Base-by-base conservation (phyloP, 2,888 invertebrate genomes). In the Clanis bilineata region DNA sequence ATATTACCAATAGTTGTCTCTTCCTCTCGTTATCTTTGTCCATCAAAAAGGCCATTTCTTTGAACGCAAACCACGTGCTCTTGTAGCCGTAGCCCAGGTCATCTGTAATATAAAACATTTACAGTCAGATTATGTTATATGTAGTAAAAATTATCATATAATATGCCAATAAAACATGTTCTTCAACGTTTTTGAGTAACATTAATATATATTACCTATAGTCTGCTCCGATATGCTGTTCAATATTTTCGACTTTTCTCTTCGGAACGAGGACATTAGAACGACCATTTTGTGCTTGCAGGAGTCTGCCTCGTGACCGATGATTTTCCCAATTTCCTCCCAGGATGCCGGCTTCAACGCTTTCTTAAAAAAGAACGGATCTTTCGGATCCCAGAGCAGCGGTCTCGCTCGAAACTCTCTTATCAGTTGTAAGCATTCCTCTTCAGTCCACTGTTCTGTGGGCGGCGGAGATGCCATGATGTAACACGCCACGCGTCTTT, bases 21-120 rank as follows among this genome's bases (percentile, higher is more conserved):
- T 76, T 73, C 64, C 72, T 67, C 59, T 77, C 76, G 22, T 59
- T 62, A 3, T 73, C 68, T 61, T 73, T 77, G 54, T 79, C 72
- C 69, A 79, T 64, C 38, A 82, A 62, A 62, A 82, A 82, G 12
- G 69, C 60, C 72, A 82, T 67, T 39, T 76, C 76, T 32, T 76
- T 74, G 58, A 79, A 82, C 18, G 72, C 82, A 44, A 81, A 81
- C 82, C 81, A 82, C 38, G 69, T 67, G 60, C 74, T 77, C 45
- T 65, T 70, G 44, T 72, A 72, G 1, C 61, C 51, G 23, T 60
- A 61, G 15, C 62, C 41, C 39, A 38, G 18, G 36, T 61, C 62
- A 70, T 70, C 67, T 73, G 73, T 58, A 65, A 67, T 56, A 38
- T 44, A 64, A 57, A 59, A 12, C 22, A 55, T 41, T 10, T 25